Evolutionary conservation across 2,888 invertebrate species (phyloP), one percentile per base, ranked within the genome.

Genomic region (Dasypogon diadema): DNA sequence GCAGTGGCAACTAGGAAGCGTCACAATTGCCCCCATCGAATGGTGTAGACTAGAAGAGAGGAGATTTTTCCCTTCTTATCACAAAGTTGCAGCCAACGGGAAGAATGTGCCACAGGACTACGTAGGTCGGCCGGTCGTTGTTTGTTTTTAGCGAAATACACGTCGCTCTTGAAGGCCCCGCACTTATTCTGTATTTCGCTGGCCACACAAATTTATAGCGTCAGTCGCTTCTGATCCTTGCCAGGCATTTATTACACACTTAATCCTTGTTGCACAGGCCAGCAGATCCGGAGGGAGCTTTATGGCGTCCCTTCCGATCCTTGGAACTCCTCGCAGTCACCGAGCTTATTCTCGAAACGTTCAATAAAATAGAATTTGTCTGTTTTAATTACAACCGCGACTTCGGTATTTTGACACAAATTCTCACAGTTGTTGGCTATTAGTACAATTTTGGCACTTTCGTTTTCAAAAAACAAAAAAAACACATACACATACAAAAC

Each of bases 121-220:
- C n/a, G n/a, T n/a, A n/a, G n/a, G n/a, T n/a, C n/a, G n/a, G n/a
- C n/a, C 18, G 14, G 18, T 51, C n/a, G 26, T 14, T 56, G 24
- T 56, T 56, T 56, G 56, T 56, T 56, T 24, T 56, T 26, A 21
- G n/a, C 18, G 18, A 51, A 51, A 16, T 16, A 12, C 18, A 51
- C 18, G 51, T n/a, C 51, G 18, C 18, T 18, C 42, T 42, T 42
- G 42, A 42, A 42, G 8, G 42, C n/a, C 42, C 12, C 42, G 42
- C n/a, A 42, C 2, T 12, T 42, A n/a, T n/a, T n/a, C n/a, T n/a
- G n/a, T n/a, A n/a, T 42, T 8, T 12, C n/a, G 42, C 42, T n/a
- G 42, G n/a, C 2, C n/a, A 3, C 6, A 2, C 12, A 12, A 42
- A 42, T 42, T 12, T 42, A 42, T 42, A 42, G 42, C 10, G 2